phyloP scores from a whole-genome alignment of 1,140 invertebrate species.

The Apis dorsata region DNA sequence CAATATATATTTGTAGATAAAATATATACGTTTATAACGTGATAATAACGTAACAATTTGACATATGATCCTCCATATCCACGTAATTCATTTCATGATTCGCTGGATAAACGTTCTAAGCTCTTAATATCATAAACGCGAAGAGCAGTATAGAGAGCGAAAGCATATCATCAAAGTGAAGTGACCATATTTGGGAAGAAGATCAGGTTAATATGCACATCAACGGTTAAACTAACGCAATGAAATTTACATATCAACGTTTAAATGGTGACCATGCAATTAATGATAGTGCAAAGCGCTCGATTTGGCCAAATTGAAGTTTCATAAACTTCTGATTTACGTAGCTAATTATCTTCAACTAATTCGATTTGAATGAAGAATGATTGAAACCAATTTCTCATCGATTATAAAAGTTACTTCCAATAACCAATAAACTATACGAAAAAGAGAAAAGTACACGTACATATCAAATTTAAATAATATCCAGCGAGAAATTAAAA shows the following conservation, averaged over 20 bases:
- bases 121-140: conserved; percentile 21
- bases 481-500: no score
- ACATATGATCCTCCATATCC: neutral
- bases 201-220: conserved; percentile 3
- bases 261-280: neutral
- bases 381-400: no score
- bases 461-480: no score
- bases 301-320: neutral
- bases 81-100: neutral
- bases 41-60: neutral
- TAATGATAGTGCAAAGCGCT: conserved; percentile 13
- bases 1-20: no score
- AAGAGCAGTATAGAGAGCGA: neutral
- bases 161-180: conserved; percentile 32
- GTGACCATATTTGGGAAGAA: conserved; percentile 38
- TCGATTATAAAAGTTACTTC: no score
- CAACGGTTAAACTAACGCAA: conserved; percentile 3
- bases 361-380: no score
- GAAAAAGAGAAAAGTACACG: no score
- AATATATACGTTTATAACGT: no score
- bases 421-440: no score
- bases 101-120: conserved; percentile 4
- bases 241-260: conserved; percentile 34
- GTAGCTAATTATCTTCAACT: neutral
- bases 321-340: neutral